Conservation (phyloP, 2,797 vertebrate genomes). For the Luscinia megarhynchos region DNA sequence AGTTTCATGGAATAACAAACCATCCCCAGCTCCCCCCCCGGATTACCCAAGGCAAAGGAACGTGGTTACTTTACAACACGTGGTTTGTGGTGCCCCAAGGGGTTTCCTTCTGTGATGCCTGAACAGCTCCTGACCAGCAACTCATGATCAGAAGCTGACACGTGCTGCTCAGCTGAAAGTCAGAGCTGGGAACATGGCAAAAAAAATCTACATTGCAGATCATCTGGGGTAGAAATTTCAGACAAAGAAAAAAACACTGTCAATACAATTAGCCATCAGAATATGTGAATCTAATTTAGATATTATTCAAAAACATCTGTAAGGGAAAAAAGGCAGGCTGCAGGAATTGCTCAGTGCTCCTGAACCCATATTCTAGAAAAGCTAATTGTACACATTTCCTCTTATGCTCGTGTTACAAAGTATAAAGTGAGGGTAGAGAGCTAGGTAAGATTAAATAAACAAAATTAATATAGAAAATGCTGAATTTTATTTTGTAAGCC, state of each 20-base stretch:
- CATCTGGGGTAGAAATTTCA: background rate
- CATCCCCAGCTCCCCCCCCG: background rate
- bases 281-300: slow-evolving; percentile 56
- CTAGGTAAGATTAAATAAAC: background rate
- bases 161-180: background rate
- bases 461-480: background rate
- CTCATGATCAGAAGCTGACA: background rate
- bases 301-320: slow-evolving; percentile 44
- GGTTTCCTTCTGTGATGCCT: background rate
- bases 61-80: accelerated
- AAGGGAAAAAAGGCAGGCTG: slow-evolving; percentile 53
- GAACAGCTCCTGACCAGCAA: background rate
- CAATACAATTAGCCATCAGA: slow-evolving; percentile 44
- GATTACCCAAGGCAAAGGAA: background rate
- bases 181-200: background rate
- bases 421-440: background rate
- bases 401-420: slow-evolving; percentile 14
- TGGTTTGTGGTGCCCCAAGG: background rate
- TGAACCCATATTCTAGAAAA: slow-evolving; percentile 3
- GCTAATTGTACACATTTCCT: slow-evolving; percentile 42
- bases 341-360: slow-evolving; percentile 44
- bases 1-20: background rate
- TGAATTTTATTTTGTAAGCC: background rate
- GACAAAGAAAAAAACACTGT: slow-evolving; percentile 2
- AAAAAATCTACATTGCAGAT: background rate